phyloP scores from a whole-genome alignment of 1,140 invertebrate species.

The Drepana arcuata region DNA sequence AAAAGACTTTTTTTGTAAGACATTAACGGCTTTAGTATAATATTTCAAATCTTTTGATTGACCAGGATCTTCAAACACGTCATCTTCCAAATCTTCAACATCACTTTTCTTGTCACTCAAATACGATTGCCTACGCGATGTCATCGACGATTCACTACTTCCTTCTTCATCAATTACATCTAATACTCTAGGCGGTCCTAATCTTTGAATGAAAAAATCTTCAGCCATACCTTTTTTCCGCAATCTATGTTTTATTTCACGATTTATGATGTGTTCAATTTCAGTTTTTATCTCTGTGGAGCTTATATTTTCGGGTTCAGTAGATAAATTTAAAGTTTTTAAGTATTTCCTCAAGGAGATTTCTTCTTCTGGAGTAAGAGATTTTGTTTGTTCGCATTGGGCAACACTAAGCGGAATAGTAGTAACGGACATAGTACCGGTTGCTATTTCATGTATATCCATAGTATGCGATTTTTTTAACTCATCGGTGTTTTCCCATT shows the following conservation, averaged over 20 bases:
- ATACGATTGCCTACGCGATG: slow-evolving; percentile 56
- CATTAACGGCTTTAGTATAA: slow-evolving; percentile 17
- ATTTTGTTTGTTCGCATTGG: slow-evolving; percentile 43
- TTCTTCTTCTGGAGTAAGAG: slow-evolving; percentile 60
- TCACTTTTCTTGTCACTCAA: slow-evolving; percentile 60
- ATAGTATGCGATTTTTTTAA: slow-evolving; percentile 23
- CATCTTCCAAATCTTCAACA: slow-evolving; percentile 63
- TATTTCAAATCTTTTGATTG: slow-evolving; percentile 12
- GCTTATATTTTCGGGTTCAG: slow-evolving; percentile 32
- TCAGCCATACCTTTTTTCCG: slow-evolving; percentile 73
- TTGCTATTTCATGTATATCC: slow-evolving; percentile 22
- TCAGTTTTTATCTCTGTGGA: slow-evolving; percentile 50
- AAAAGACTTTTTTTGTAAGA: slow-evolving; percentile 19
- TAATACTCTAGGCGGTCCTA: slow-evolving; percentile 73
- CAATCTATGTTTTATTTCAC: slow-evolving; percentile 55
- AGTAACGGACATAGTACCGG: slow-evolving; percentile 36
- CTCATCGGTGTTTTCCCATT: slow-evolving; percentile 58
- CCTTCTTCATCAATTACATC: slow-evolving; percentile 81
- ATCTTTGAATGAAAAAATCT: slow-evolving; percentile 69
- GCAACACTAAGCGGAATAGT: slow-evolving; percentile 50
- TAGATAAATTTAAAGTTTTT: slow-evolving; percentile 72
- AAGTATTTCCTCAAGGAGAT: slow-evolving; percentile 70
- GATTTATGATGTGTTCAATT: slow-evolving; percentile 56
- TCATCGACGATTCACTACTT: slow-evolving; percentile 71
- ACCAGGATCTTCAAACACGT: slow-evolving; percentile 53